Evolutionary conservation across 1,140 invertebrate genomes (phyloP).

Genomic region (Cotesia glomerata): DNA sequence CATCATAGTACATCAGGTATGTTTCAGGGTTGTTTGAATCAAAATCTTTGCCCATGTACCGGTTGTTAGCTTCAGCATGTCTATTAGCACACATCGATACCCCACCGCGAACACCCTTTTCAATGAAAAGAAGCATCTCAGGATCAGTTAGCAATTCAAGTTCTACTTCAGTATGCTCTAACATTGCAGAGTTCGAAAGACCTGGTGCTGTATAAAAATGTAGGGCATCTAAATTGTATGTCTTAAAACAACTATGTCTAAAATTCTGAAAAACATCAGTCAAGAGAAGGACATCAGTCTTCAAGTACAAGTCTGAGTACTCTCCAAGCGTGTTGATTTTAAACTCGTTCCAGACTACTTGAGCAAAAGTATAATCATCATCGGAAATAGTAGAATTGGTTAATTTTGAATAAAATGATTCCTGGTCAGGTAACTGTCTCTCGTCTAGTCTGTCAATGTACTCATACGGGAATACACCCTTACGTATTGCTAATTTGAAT

Average conservation of each 20-base stretch:
- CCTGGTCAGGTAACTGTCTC: slow-evolving; percentile 27
- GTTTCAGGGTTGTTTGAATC: slow-evolving; percentile 47
- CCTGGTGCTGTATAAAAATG: slow-evolving; percentile 54
- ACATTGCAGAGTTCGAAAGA: slow-evolving; percentile 48
- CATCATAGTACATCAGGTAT: slow-evolving; percentile 62
- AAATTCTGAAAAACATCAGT: slow-evolving; percentile 64
- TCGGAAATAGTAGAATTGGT: neutral
- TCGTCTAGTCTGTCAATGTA: slow-evolving; percentile 46
- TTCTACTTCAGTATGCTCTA: slow-evolving; percentile 51
- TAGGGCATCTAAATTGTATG: slow-evolving; percentile 48
- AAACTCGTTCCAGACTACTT: slow-evolving; percentile 11
- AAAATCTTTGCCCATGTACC: slow-evolving; percentile 52
- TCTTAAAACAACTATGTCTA: slow-evolving; percentile 36
- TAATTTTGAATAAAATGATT: slow-evolving; percentile 2
- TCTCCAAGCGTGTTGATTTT: slow-evolving; percentile 25
- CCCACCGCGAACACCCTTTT: slow-evolving; percentile 54
- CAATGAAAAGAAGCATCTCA: slow-evolving; percentile 56
- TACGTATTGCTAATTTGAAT: no score
- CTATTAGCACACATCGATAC: slow-evolving; percentile 51
- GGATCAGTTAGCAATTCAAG: slow-evolving; percentile 62
- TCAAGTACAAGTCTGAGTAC: slow-evolving; percentile 10
- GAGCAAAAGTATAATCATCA: slow-evolving; percentile 8
- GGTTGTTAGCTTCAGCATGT: slow-evolving; percentile 60
- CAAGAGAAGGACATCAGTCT: slow-evolving; percentile 10
- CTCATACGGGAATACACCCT: no score